Base-by-base conservation (phyloP, 2,797 vertebrate genomes). In the Leucoraja ocellata region DNA sequence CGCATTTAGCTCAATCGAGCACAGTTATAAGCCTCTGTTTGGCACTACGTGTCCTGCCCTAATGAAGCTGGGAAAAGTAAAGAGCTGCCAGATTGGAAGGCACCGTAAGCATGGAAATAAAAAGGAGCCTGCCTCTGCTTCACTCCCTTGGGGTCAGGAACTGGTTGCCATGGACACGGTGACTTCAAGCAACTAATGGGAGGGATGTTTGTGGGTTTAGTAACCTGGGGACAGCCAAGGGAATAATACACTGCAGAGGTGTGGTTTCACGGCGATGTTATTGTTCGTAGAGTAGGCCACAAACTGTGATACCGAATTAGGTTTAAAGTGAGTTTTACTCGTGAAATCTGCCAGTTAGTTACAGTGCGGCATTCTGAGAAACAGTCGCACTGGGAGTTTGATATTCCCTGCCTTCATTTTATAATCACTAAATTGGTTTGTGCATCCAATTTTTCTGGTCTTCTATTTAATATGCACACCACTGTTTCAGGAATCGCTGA, bases 131-230 rank as follows among this genome's bases (percentile, higher is more conserved):
- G 97, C 95, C 93, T 93, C 96, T 96, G 96, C 97, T 97, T 97
- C 97, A 97, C 98, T 97, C 97, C 97, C 94, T 95, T 46, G 97
- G 97, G 96, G 97, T 97, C 98, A 97, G 96, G 97, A 97, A 96
- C 96, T 23, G 96, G 98, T 99, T 99, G 98, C 98, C 98, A 99
- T 99, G 98, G 98, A 98, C 98, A 98, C 98, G 95, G 96, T 97
- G 96, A 97, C 98, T 97, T 98, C 98, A 97, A 97, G 97, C 97
- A 97, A 97, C 97, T 97, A 98, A 97, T 97, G 95, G 98, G 97
- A 98, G 97, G 97, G 97, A 97, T 97, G 96, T 95, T 94, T 97
- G 97, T 97, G 97, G 97, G 94, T 94, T 95, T 95, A 96, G 95
- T 94, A 97, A 97, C 95, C 95, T 96, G 96, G 94, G 94, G 96